phyloP scores from a whole-genome alignment of 2,888 invertebrate species.

The Leptinotarsa juncta region DNA sequence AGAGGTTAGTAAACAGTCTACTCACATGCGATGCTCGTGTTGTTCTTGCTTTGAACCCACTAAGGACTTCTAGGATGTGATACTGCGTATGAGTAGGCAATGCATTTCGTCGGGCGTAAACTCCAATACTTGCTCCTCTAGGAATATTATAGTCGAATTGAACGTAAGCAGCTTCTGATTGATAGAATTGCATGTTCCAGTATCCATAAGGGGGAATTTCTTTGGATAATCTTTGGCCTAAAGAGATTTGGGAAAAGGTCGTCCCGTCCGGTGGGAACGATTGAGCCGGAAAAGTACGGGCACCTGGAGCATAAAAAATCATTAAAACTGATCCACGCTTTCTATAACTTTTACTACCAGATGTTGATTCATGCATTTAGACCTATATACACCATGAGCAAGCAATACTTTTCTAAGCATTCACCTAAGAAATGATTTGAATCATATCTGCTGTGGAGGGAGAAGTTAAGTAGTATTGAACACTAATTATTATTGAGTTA shows the following conservation, averaged over 20 bases:
- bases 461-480: no score
- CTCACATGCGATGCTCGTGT: conserved; percentile 89
- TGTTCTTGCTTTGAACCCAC: conserved; percentile 88
- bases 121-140: conserved; percentile 91
- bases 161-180: conserved; percentile 92
- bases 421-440: background rate
- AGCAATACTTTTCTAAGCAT: background rate
- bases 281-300: conserved; percentile 88
- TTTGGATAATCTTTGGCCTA: conserved; percentile 88
- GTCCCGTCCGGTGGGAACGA: conserved; percentile 94
- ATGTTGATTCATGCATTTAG: background rate
- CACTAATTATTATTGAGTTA: background rate
- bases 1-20: conserved; percentile 50
- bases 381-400: background rate
- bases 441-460: no score
- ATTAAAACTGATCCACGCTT: background rate
- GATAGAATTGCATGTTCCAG: conserved; percentile 98
- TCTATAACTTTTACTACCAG: background rate
- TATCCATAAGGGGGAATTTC: conserved; percentile 94
- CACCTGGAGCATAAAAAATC: conserved; percentile 70
- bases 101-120: conserved; percentile 93
- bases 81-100: conserved; percentile 97
- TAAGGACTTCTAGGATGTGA: conserved; percentile 93
- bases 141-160: conserved; percentile 95
- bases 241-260: conserved; percentile 88